Evolutionary conservation across 1,140 invertebrate species (phyloP).

Genomic region (Rhynchophorus ferrugineus): DNA sequence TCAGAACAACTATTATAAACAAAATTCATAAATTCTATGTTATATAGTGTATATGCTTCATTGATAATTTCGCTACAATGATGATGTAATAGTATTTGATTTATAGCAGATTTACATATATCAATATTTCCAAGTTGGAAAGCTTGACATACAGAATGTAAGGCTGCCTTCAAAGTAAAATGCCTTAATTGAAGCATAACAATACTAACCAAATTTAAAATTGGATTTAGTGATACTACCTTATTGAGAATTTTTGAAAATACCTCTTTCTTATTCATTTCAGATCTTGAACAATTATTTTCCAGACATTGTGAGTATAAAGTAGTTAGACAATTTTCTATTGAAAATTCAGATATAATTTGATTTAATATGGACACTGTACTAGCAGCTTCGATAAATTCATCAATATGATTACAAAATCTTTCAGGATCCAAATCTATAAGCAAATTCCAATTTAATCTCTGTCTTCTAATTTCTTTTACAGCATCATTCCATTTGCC

Average conservation of each 20-base stretch:
- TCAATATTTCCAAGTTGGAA: slow-evolving; percentile 3
- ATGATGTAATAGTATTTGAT: slow-evolving; percentile 13
- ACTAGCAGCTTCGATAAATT: slow-evolving; percentile 24
- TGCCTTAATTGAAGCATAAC: slow-evolving; percentile 25
- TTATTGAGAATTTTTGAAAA: slow-evolving; percentile 19
- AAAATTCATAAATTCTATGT: slow-evolving; percentile 25
- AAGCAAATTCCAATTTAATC: slow-evolving; percentile 27
- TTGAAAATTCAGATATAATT: slow-evolving; percentile 20
- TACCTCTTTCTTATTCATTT: slow-evolving; percentile 8
- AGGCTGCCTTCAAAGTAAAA: slow-evolving; percentile 22
- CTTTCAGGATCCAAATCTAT: slow-evolving; percentile 26
- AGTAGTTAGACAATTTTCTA: slow-evolving; percentile 18
- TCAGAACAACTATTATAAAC: slow-evolving; percentile 19
- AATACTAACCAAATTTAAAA: slow-evolving; percentile 22
- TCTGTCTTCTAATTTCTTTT: slow-evolving; percentile 21
- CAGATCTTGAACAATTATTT: neutral
- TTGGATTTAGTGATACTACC: slow-evolving; percentile 19
- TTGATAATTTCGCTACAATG: slow-evolving; percentile 19
- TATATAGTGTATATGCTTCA: slow-evolving; percentile 17
- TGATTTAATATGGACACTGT: slow-evolving; percentile 9
- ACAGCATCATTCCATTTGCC: slow-evolving; percentile 23
- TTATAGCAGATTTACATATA: slow-evolving; percentile 15
- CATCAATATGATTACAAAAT: slow-evolving; percentile 21
- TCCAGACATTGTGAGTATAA: slow-evolving; percentile 4
- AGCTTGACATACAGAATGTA: slow-evolving; percentile 20